Evolutionary conservation across 2,113 vertebrate species (phyloP).

Genomic region (Myrmecophaga tridactyla): DNA sequence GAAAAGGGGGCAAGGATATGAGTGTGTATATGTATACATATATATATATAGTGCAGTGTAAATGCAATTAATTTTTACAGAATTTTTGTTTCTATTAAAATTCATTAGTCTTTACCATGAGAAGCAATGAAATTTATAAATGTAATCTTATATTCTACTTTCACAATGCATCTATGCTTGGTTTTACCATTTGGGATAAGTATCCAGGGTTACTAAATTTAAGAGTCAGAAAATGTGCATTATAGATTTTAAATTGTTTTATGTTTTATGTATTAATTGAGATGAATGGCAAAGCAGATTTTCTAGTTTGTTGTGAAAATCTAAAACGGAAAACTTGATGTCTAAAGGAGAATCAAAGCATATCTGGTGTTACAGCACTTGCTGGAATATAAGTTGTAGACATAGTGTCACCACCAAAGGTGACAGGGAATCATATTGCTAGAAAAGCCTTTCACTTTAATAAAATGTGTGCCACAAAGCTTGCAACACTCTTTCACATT

Average conservation of each 20-base stretch:
- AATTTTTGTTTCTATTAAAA: neutral
- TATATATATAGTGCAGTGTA: fast-evolving
- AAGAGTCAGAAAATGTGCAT: neutral
- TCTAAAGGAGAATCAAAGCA: neutral
- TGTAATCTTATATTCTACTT: neutral
- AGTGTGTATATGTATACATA: no score
- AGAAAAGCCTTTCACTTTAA: constrained; percentile 12
- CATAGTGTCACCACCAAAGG: neutral
- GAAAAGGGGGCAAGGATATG: neutral
- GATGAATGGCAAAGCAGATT: neutral
- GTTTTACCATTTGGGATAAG: neutral
- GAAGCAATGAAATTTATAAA: neutral
- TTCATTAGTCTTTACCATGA: neutral
- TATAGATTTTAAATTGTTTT: neutral
- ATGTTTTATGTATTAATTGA: neutral
- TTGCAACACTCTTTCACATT: neutral
- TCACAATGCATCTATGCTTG: neutral
- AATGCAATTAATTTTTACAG: neutral
- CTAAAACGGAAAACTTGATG: neutral
- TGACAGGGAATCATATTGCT: neutral
- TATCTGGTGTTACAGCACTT: neutral
- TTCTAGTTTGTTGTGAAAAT: neutral
- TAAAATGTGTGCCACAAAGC: neutral
- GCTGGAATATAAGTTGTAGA: neutral
- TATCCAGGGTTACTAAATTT: neutral